A percentile compares a stretch with the other conserved stretches of the same genome.
Conservation (phyloP, 92 coral and sea anemone genomes). For the Plumapathes pennacea region DNA sequence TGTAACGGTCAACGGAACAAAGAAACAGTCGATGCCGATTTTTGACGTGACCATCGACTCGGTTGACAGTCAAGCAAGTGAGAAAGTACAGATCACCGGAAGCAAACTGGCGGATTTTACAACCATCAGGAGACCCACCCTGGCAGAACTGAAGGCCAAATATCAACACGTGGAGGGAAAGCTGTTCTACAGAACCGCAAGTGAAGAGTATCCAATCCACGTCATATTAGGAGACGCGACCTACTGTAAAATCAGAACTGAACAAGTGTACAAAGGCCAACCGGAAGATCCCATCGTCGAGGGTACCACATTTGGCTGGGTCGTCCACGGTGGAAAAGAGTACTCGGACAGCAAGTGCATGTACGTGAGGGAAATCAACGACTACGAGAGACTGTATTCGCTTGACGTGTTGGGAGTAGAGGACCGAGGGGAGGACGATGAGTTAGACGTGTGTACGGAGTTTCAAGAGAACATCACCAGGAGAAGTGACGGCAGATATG, state of each 20-base stretch:
- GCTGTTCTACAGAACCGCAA: constrained; percentile 26
- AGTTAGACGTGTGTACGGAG: constrained; percentile 32
- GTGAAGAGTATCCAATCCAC: constrained; percentile 50
- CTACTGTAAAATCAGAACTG: constrained; percentile 34
- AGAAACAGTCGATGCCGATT: constrained; percentile 49
- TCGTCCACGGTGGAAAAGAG: constrained; percentile 51
- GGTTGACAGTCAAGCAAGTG: constrained; percentile 22
- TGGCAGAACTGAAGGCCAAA: constrained; percentile 29
- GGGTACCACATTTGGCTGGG: constrained; percentile 64
- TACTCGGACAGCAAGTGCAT: constrained; percentile 46
- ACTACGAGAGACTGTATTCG: constrained; percentile 26
- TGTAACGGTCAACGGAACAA: constrained; percentile 53
- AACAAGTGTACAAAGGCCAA: constrained; percentile 35
- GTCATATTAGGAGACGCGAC: constrained; percentile 35
- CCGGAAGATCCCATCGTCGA: constrained; percentile 55
- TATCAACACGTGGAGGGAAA: constrained; percentile 47
- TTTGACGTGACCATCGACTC: constrained; percentile 35
- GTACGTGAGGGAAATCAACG: constrained; percentile 21
- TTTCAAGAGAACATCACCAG: constrained; percentile 23
- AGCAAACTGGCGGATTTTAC: constrained; percentile 52
- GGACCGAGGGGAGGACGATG: constrained; percentile 35
- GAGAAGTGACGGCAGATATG: constrained; percentile 30
- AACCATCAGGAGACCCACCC: constrained; percentile 27
- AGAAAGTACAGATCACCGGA: constrained; percentile 44
- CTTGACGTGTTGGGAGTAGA: constrained; percentile 52